Conservation (phyloP, 2,113 vertebrate species). For the Aptenodytes patagonicus region DNA sequence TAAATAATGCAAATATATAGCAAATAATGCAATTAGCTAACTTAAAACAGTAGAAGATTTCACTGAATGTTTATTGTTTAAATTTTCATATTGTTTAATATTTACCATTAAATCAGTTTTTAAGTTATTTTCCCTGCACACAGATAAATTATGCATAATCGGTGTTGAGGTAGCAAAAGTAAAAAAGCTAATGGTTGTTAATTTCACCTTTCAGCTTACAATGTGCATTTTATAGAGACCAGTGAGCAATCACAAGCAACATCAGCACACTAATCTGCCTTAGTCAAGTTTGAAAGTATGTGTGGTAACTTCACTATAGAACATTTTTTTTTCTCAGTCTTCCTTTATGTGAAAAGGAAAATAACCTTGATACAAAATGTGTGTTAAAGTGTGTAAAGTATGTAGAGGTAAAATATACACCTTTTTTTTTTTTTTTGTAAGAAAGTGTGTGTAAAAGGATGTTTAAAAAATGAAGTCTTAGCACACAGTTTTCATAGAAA, state of each 20-base stretch:
- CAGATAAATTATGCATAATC: not conserved
- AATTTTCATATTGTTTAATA: not conserved
- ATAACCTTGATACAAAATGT: not conserved
- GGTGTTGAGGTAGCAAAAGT: not conserved
- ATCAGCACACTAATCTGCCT: not conserved
- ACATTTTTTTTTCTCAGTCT: not conserved
- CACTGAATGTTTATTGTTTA: not conserved
- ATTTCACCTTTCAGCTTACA: not conserved
- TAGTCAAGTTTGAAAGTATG: not conserved
- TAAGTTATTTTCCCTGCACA: not conserved
- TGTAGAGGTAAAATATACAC: not conserved
- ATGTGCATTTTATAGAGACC: rapidly evolving
- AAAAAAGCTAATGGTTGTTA: not conserved
- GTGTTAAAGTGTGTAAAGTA: not conserved
- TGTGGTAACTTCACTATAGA: not conserved
- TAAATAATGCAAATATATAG: not conserved
- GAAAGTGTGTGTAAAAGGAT: not conserved
- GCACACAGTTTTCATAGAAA: not conserved
- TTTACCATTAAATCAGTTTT: not conserved
- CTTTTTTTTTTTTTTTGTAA: no score
- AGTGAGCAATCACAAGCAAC: not conserved
- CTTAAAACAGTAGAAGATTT: not conserved
- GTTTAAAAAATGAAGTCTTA: not conserved
- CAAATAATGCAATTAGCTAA: not conserved
- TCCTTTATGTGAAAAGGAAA: not conserved